These are phyloP conservation scores for Melanaphis sacchari DNA, from an alignment of 1,140 invertebrate genomes.

Conservation along the genomic window DNA sequence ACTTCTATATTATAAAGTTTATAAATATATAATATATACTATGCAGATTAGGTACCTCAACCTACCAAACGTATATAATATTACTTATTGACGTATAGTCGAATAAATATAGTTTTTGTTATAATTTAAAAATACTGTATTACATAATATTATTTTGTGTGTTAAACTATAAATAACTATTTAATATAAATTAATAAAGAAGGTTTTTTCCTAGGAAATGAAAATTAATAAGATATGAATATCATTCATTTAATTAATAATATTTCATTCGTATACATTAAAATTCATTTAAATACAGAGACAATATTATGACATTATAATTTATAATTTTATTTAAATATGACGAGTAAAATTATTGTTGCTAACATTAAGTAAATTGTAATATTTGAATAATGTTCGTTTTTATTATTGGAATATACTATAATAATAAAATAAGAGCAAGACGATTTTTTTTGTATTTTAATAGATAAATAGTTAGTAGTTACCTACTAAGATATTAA, in stretches of 20 bases:
- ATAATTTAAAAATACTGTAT: no score
- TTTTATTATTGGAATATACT: neutral
- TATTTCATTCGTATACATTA: neutral
- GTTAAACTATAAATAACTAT: neutral
- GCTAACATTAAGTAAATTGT: neutral
- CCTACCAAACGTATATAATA: neutral
- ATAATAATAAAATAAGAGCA: neutral
- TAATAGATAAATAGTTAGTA: no score
- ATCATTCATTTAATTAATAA: no score
- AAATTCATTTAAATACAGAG: neutral
- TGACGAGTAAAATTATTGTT: neutral
- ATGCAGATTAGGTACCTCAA: no score
- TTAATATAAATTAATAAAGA: neutral
- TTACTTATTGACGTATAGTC: no score
- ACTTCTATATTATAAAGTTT: no score
- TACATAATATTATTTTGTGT: neutral
- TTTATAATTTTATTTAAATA: neutral
- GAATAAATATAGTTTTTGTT: no score
- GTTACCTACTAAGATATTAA: no score
- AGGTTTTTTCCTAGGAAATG: neutral
- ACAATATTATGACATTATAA: neutral
- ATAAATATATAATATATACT: no score
- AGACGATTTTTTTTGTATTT: neutral
- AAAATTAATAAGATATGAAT: no score
- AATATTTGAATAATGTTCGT: neutral